Evolutionary conservation across 2,113 vertebrate species (phyloP).

Genomic region (Leptocoma aspasia): DNA sequence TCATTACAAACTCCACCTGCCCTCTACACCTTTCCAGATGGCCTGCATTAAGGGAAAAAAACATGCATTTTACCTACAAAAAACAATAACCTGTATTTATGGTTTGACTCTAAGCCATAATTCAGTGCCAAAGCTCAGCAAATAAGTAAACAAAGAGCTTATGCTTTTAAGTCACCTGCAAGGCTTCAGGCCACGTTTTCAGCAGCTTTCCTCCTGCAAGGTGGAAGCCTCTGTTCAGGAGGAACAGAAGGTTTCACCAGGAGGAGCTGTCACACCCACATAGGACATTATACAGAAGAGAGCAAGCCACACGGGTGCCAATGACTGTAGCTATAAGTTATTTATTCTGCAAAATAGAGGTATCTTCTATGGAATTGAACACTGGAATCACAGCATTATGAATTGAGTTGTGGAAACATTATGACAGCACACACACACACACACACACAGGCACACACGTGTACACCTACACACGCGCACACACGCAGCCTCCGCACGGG

Average conservation of each 20-base stretch:
- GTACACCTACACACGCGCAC: neutral
- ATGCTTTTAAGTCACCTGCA: neutral
- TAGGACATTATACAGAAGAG: neutral
- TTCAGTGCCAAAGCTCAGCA: neutral
- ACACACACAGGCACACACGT: neutral
- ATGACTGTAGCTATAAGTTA: constrained; percentile 60
- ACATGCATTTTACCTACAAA: neutral
- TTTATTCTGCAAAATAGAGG: constrained; percentile 73
- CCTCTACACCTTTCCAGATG: neutral
- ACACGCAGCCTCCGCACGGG: neutral
- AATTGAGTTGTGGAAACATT: constrained; percentile 46
- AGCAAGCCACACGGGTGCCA: neutral
- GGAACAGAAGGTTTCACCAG: neutral
- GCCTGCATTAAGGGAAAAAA: neutral
- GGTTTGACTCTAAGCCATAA: neutral
- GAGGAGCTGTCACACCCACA: constrained; percentile 1
- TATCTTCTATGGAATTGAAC: constrained; percentile 58
- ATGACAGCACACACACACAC: constrained; percentile 26
- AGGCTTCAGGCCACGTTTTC: neutral
- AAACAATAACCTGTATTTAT: neutral
- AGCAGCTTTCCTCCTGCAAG: neutral
- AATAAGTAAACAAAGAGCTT: neutral
- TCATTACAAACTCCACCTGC: neutral
- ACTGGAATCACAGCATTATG: constrained; percentile 52
- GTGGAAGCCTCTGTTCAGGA: neutral